Evolutionary conservation across 2,888 invertebrate genomes (phyloP), one percentile per base, ranked within the genome.

Genomic region (Ectobius pallidus): DNA sequence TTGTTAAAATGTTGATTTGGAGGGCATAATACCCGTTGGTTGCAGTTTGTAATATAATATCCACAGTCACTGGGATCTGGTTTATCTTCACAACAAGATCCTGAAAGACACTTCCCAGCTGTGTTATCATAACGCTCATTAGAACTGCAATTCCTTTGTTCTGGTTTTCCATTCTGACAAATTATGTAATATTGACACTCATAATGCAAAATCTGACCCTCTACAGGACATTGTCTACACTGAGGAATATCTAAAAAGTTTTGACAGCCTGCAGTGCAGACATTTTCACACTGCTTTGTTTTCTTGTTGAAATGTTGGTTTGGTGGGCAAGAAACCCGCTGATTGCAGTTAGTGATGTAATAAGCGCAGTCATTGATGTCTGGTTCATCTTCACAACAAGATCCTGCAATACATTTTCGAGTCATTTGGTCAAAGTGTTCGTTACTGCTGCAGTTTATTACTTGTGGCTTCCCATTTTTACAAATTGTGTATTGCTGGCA

Each of bases 201-300:
- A 1, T n/a, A 58, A n/a, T 58, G 27, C n/a, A 58, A n/a, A 25
- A 58, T 58, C n/a, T 58, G 7, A n/a, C 58, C 32, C n/a, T 58
- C 58, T 7, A 25, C 25, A 30, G 6, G 58, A 9, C 58, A 58
- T 20, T 58, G 2, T 30, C 58, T 32, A 14, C 58, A 58, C 16
- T 30, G 58, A n/a, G 58, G 58, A 30, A 58, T 58, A 0, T 58
- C 58, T 4, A 9, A 25, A 14, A 30, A 30, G 30, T 58, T 30
- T 11, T 58, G 7, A 4, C 58, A 58, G 0, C 58, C 58, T 1
- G 58, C 58, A 0, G 30, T 30, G 18, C 58, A 58, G 7, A 25
- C 25, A n/a, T 58, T 30, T 16, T 58, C 58, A 58, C 58, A 58
- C n/a, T 30, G 58, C n/a, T 58, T 58, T 14, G 58, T 58, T 16